Percentiles rank a stretch among this genome's conserved stretches.
phyloP scores from a whole-genome alignment of 1,140 invertebrate genomes.

The Anoplolepis gracilipes region DNA sequence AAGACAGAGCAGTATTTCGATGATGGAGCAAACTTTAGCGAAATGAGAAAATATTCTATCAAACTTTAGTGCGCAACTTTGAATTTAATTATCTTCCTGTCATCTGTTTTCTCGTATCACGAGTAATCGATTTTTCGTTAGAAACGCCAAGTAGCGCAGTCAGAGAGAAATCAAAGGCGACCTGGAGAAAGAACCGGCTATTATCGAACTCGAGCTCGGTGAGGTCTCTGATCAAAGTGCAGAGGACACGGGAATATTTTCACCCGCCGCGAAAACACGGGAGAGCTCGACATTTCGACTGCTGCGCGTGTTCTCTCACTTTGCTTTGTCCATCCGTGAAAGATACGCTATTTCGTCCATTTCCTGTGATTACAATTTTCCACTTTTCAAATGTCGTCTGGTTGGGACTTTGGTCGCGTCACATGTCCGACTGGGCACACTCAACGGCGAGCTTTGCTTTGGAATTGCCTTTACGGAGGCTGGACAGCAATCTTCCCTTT shows the following conservation, averaged over 20 bases:
- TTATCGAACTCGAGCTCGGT: conserved; percentile 7
- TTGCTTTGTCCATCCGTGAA: neutral
- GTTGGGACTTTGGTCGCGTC: neutral
- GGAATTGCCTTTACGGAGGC: neutral
- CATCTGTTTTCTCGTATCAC: neutral
- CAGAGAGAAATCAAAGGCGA: conserved; percentile 30
- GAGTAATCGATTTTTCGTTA: conserved; percentile 12
- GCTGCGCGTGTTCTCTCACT: neutral
- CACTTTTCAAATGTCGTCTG: conserved; percentile 23
- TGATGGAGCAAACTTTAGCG: neutral
- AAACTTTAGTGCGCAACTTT: neutral
- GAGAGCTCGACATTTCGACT: conserved; percentile 20
- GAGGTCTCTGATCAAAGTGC: conserved; percentile 25
- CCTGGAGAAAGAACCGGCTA: conserved; percentile 27
- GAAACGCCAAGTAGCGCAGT: neutral
- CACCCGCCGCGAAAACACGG: conserved; percentile 8
- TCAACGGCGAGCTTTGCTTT: conserved; percentile 7
- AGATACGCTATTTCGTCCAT: conserved; percentile 28
- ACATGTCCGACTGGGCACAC: conserved; percentile 15
- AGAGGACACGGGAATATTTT: conserved; percentile 32
- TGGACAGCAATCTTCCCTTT: conserved; percentile 8
- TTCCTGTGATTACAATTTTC: conserved; percentile 55
- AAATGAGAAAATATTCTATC: neutral
- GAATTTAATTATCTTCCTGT: conserved; percentile 14
- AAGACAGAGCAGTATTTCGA: neutral